A percentile compares a stretch with the other conserved stretches of the same genome.
These are phyloP conservation scores for Odontomyia ornata DNA, from an alignment of 2,888 invertebrate genomes.

Conservation along the genomic window DNA sequence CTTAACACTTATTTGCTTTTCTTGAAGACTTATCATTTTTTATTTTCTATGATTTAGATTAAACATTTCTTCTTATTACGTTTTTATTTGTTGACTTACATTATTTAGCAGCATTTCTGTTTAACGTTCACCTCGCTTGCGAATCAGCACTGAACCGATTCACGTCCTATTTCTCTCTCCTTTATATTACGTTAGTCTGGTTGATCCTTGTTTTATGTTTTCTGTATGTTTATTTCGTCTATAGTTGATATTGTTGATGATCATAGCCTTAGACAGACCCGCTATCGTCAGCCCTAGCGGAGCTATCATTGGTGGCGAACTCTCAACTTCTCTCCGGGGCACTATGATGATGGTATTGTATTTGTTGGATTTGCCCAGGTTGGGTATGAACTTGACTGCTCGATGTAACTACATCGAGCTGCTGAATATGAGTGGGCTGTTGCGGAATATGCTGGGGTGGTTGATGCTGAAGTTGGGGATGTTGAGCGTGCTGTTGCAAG, in stretches of 20 bases:
- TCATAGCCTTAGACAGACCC: neutral
- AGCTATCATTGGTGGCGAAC: neutral
- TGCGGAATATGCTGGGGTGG: conserved; percentile 60
- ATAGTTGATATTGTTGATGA: neutral
- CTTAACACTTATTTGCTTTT: neutral
- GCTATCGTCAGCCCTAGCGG: neutral
- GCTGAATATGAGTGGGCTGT: conserved; percentile 60
- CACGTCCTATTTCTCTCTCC: conserved; percentile 35
- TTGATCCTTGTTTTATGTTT: neutral
- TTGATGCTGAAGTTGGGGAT: conserved; percentile 58
- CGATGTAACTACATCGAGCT: conserved; percentile 60
- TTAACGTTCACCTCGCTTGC: conserved; percentile 4
- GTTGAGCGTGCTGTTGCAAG: conserved; percentile 61
- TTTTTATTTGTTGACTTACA: conserved; percentile 16
- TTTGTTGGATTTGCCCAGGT: conserved; percentile 61
- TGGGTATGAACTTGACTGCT: conserved; percentile 53
- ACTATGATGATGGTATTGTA: conserved; percentile 60
- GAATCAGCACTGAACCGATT: neutral
- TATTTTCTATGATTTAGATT: conserved; percentile 1
- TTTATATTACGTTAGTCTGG: conserved; percentile 13
- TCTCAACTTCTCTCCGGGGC: conserved; percentile 65
- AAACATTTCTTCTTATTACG: neutral
- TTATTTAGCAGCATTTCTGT: conserved; percentile 24
- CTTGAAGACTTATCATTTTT: conserved; percentile 8
- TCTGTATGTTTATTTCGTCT: neutral